These are phyloP conservation scores for Eilema griseolum DNA, from an alignment of 2,888 invertebrate species.

Conservation along the genomic window DNA sequence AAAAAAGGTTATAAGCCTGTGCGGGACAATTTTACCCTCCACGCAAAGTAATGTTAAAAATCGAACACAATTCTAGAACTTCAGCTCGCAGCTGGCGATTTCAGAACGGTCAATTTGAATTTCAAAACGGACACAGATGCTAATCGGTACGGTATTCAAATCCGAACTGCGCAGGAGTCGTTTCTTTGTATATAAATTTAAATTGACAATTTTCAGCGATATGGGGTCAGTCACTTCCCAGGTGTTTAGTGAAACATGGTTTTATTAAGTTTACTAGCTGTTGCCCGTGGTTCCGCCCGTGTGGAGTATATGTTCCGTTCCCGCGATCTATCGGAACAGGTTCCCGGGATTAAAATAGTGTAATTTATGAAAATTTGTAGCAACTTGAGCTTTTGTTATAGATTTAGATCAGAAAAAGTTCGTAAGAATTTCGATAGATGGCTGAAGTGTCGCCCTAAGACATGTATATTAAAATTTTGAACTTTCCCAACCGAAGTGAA, in stretches of 20 bases:
- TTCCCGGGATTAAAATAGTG: no score
- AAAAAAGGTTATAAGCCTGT: no score
- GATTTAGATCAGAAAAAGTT: no score
- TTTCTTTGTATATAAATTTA: conserved; percentile 27
- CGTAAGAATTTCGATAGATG: no score
- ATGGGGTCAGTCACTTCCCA: conserved; percentile 23
- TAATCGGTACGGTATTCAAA: conserved; percentile 46
- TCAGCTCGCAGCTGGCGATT: conserved; percentile 12
- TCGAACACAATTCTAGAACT: conserved; percentile 8
- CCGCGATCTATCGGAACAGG: no score
- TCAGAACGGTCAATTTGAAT: conserved; percentile 39
- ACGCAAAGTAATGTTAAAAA: conserved; percentile 13
- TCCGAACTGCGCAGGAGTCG: conserved; percentile 18
- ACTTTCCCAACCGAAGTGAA: no score
- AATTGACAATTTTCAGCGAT: conserved; percentile 19
- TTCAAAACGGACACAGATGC: conserved; percentile 41
- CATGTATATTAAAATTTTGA: no score
- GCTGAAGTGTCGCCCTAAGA: no score
- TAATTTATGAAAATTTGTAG: no score
- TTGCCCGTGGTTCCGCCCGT: no score
- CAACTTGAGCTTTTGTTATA: no score
- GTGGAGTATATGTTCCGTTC: no score
- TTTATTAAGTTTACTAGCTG: neutral
- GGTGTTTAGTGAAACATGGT: conserved; percentile 10
- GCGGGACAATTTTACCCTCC: conserved; percentile 3